Evolutionary conservation across 2,797 vertebrate genomes (phyloP), one percentile per base, ranked within the genome.

Genomic region (Rhynchonycteris naso): DNA sequence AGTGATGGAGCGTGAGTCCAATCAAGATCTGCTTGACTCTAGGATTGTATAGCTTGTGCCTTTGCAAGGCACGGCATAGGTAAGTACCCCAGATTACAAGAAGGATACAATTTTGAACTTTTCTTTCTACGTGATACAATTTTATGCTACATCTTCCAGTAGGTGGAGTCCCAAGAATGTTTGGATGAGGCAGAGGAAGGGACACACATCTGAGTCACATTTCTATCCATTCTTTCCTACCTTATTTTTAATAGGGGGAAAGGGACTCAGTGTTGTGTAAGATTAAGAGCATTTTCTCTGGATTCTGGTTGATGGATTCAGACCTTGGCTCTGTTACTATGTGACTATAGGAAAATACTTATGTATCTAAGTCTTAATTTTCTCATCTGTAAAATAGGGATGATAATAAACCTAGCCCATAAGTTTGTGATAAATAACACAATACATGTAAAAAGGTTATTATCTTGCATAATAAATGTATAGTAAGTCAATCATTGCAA

Each of bases 231-330:
- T 85, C n/a, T 56, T 35, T 63, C 65, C 14, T 30, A 15, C 11
- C 43, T 86, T 26, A 1, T 72, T 82, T 89, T 82, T 28, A 72
- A 59, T 33, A n/a, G 8, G 4, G 54, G 47, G 8, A 19, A 76
- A 54, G 26, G 28, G 12, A 58, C 2, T 16, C 35, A 54, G 22
- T 58, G 3, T 59, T 35, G 12, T 16, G 1, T 4, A 58, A 24
- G 52, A 94, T 94, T 63, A 16, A 79, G 79, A 86, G 24, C n/a
- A 30, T 75, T 81, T 54, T 72, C 58, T 93, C 52, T 88, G 83
- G n/a, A 79, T 66, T 59, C 22, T 26, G 43, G 2, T 0, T 30
- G 19, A 24, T 65, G n/a, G 74, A 47, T 91, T 79, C 2, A 38
- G 86, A 93, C 89, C 22, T 2, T 61, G 14, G 6, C 7, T 74